These are phyloP conservation scores for Nezara viridula DNA, from an alignment of 2,888 invertebrate genomes.

Conservation along the genomic window DNA sequence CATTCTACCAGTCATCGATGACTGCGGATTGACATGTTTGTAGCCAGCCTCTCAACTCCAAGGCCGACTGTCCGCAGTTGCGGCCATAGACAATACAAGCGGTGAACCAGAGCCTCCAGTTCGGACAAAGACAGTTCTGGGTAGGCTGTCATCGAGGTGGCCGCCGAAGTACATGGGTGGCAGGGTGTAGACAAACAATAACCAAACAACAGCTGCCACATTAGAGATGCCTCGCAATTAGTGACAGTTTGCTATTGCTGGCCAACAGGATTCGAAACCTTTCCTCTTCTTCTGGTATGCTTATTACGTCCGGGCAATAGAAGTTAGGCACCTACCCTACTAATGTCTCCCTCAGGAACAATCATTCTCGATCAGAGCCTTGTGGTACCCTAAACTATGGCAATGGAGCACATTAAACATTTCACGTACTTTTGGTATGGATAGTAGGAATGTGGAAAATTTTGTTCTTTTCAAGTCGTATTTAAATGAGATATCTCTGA, in stretches of 20 bases:
- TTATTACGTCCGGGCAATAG: background rate
- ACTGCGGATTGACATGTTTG: background rate
- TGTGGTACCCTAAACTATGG: no score
- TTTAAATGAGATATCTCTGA: no score
- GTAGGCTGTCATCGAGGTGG: conserved; percentile 20
- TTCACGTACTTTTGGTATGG: no score
- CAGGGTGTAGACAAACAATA: background rate
- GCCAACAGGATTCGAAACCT: background rate
- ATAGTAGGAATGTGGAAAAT: no score
- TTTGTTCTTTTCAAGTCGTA: no score
- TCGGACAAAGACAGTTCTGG: background rate
- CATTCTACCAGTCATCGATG: background rate
- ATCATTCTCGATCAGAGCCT: background rate
- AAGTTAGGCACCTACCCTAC: background rate
- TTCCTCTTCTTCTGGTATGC: background rate
- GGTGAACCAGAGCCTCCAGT: background rate
- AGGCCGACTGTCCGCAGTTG: background rate
- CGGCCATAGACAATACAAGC: background rate
- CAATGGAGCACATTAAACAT: no score
- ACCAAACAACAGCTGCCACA: background rate
- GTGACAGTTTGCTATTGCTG: background rate
- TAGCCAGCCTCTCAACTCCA: no score
- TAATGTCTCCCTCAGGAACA: background rate
- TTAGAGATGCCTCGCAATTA: background rate
- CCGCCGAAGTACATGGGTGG: background rate